These are phyloP conservation scores for Zingel zingel DNA, from an alignment of 2,113 vertebrate species.

Conservation along the genomic window DNA sequence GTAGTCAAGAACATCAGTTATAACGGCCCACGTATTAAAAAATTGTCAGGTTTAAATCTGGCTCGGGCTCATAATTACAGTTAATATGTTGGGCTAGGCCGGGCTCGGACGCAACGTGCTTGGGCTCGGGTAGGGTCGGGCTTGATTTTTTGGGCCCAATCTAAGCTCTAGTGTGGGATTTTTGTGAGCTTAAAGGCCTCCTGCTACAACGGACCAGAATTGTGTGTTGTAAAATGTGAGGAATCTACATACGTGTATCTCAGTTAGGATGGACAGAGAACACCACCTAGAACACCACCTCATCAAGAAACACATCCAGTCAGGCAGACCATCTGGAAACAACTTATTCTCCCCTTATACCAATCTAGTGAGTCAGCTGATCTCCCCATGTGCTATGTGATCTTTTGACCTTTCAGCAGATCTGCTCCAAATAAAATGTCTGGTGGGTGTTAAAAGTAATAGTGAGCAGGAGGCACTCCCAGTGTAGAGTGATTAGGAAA, in stretches of 20 bases:
- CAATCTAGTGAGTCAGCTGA: constrained; percentile 56
- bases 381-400: constrained; percentile 14
- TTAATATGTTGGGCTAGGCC: too few species aligned
- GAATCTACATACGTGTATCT: neutral
- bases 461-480: constrained; percentile 56
- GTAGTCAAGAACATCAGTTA: too few species aligned
- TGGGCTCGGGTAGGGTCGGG: too few species aligned
- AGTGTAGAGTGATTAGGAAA: constrained; percentile 55
- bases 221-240: neutral
- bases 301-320: neutral
- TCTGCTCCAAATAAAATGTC: constrained; percentile 44
- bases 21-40: too few species aligned
- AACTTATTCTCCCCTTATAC: constrained; percentile 20
- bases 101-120: too few species aligned
- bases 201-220: neutral
- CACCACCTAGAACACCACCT: neutral
- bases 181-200: too few species aligned
- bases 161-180: neutral
- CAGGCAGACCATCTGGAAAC: constrained; percentile 63
- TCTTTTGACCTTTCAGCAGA: constrained; percentile 53
- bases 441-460: constrained; percentile 40
- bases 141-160: too few species aligned
- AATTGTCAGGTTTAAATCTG: too few species aligned
- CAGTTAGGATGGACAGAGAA: neutral
- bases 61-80: too few species aligned